Conservation (phyloP, 2,797 vertebrate genomes). For the Nannoperca australis region DNA sequence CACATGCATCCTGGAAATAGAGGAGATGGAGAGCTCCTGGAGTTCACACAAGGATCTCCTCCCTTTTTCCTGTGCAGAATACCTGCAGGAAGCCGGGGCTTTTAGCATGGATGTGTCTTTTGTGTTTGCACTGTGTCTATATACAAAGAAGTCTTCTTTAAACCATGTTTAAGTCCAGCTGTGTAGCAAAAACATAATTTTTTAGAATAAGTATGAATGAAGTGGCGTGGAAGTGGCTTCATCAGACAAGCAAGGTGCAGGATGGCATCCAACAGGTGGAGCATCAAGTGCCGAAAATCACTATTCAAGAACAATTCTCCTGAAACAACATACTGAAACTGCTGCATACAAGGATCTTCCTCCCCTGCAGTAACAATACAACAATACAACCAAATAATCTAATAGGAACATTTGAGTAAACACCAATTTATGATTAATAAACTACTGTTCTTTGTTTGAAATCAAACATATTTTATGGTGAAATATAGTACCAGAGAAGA, state of each 20-base stretch:
- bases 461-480: background rate
- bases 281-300: background rate
- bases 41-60: background rate
- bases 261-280: background rate
- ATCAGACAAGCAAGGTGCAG: background rate
- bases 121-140: background rate
- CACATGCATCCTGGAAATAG: background rate
- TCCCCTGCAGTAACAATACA: background rate
- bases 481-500: background rate
- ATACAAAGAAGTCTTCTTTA: background rate
- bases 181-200: background rate
- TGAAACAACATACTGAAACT: background rate
- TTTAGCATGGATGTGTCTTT: too few relatives aligned
- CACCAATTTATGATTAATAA: background rate
- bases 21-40: background rate
- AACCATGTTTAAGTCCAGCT: background rate
- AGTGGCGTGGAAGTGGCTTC: background rate
- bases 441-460: background rate
- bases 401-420: background rate
- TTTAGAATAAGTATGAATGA: background rate
- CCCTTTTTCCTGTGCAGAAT: background rate
- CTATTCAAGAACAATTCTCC: background rate
- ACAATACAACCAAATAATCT: background rate
- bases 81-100: background rate
- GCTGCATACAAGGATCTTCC: background rate